Base-by-base conservation (phyloP, 2,797 vertebrate species). In the Hipposideros larvatus region DNA sequence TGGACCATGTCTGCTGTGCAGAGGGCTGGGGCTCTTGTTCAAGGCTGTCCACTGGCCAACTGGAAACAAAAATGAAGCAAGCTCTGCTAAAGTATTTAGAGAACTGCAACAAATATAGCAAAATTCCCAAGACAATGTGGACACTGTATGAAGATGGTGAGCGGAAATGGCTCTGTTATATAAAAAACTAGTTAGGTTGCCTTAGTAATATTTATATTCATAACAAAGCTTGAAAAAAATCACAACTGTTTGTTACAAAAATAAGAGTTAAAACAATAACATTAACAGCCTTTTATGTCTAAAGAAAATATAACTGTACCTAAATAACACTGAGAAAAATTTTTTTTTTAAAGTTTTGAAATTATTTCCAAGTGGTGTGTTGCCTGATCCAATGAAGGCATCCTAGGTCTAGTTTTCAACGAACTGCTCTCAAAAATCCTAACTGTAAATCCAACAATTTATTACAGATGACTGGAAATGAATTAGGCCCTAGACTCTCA, bases 11-110 rank as follows among this genome's bases (percentile, higher is more conserved):
- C 98, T 99, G 98, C 98, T 98, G 98, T 92, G 95, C 96, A 98
- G 98, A 98, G 98, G 99, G 98, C 98, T 98, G 98, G 98, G 97
- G 97, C 98, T 98, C 99, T 99, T 99, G 98, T 99, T 99, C 96
- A 97, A 97, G 97, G 97, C 98, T 98, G 97, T 96, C 97, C 70
- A 98, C 97, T 95, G 98, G 98, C 98, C 98, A 98, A 97, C 94
- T 99, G 98, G 98, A 98, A 96, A 96, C 91, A 95, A 90, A 96
- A 97, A 96, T 90, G 96, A 98, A 98, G 97, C 95, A 85, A 94
- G 97, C 98, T 98, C 96, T 98, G 93, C 95, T 98, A 96, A 98
- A 95, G 79, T 96, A 95, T 96, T 97, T 96, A 93, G 88, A 90
- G 57, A 98, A 98, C 97, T 97, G 98, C 87, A 97, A 96, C 97